These are phyloP conservation scores for Drosophila subpulchrella DNA, from an alignment of 1,140 invertebrate genomes.

Conservation along the genomic window DNA sequence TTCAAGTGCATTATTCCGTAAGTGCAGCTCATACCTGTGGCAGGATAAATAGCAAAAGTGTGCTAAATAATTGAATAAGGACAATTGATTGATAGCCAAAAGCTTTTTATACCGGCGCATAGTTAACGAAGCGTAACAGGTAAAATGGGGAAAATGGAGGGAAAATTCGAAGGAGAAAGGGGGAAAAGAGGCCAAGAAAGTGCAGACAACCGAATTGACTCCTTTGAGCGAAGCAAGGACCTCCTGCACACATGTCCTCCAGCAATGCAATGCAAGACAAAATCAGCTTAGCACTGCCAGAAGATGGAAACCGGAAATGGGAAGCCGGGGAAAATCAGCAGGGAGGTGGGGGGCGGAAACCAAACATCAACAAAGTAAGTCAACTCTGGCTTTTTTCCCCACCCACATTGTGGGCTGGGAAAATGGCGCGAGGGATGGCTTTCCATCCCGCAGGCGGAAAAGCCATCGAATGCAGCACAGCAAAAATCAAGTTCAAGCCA, in stretches of 20 bases:
- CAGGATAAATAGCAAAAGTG: constrained; percentile 46
- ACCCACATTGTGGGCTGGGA: not conserved
- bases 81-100: constrained; percentile 78
- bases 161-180: not conserved
- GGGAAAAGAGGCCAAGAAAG: constrained; percentile 3
- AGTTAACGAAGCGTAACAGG: constrained; percentile 80
- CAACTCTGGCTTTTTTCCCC: constrained; percentile 10
- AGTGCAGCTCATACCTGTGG: constrained; percentile 4
- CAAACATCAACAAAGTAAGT: constrained; percentile 46
- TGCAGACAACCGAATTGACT: constrained; percentile 52
- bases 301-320: constrained; percentile 23
- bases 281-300: constrained; percentile 35
- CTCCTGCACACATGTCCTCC: constrained; percentile 30
- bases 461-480: constrained; percentile 34
- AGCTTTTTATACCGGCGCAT: constrained; percentile 73
- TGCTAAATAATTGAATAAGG: constrained; percentile 66
- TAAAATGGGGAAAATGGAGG: constrained; percentile 11
- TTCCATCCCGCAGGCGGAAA: constrained; percentile 16
- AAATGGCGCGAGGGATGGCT: not conserved
- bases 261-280: constrained; percentile 45
- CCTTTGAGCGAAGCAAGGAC: constrained; percentile 22
- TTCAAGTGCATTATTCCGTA: not conserved
- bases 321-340: constrained; percentile 6
- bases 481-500: constrained; percentile 33
- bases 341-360: not conserved